These are phyloP conservation scores for Octomys mimax DNA, from an alignment of 2,797 vertebrate genomes.

Conservation along the genomic window DNA sequence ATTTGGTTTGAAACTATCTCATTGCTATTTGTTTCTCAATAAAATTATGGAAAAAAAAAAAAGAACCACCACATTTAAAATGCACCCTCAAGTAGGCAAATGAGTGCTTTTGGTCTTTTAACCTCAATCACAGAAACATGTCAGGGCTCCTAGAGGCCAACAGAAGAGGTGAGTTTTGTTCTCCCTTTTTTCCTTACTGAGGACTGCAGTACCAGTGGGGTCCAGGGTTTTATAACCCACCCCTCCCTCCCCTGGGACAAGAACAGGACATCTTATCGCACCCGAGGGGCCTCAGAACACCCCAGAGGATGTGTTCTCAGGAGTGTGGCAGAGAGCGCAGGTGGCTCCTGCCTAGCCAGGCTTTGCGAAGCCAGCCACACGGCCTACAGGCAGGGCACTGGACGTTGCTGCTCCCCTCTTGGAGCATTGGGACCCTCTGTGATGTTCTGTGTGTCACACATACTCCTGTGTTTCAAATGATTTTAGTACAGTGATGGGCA, in stretches of 20 bases:
- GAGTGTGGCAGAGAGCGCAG: background rate
- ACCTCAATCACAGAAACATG: background rate
- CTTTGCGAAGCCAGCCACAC: background rate
- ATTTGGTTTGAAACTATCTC: too few relatives aligned
- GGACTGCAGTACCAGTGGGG: rapidly evolving
- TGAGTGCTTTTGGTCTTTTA: background rate
- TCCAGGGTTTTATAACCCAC: background rate
- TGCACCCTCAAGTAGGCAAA: background rate
- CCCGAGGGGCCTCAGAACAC: too few relatives aligned
- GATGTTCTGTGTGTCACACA: background rate
- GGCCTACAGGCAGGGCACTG: background rate
- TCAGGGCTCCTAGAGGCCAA: background rate
- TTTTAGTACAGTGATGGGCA: background rate
- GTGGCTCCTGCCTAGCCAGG: background rate
- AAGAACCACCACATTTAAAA: background rate
- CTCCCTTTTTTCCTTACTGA: background rate
- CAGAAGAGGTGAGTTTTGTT: background rate
- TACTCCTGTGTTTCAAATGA: background rate
- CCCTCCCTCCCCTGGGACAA: too few relatives aligned
- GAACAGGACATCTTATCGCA: background rate
- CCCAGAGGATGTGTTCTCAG: background rate
- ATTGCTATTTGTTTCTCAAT: too few relatives aligned
- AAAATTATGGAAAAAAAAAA: too few relatives aligned
- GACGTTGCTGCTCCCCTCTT: too few relatives aligned
- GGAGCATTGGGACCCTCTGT: background rate